Evolutionary conservation across 2,888 invertebrate species (phyloP).

Genomic region (Crepidodera aurea): DNA sequence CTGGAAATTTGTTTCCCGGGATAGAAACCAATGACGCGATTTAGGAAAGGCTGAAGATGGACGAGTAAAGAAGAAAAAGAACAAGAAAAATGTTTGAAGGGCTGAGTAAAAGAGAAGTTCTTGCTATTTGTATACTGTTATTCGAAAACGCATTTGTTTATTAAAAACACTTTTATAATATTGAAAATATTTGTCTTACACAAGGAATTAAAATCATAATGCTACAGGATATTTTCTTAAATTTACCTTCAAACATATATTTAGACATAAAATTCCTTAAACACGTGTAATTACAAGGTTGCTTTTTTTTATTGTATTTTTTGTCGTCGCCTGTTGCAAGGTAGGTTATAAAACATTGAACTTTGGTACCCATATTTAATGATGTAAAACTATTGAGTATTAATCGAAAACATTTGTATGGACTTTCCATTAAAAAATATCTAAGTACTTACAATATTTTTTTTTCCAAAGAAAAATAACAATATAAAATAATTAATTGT

Average conservation of each 20-base stretch:
- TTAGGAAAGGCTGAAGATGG: too few species aligned
- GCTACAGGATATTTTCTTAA: neutral
- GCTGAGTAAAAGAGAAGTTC: too few species aligned
- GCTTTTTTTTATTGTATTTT: neutral
- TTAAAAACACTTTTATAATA: too few species aligned
- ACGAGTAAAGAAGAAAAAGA: too few species aligned
- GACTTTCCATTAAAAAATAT: neutral
- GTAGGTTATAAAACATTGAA: slow-evolving; percentile 12
- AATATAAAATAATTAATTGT: too few species aligned
- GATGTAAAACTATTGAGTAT: slow-evolving; percentile 6
- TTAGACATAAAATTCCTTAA: neutral
- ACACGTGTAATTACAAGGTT: slow-evolving; percentile 12
- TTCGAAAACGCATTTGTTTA: too few species aligned
- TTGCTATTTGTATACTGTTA: too few species aligned
- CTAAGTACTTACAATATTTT: neutral
- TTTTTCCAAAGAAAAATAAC: neutral
- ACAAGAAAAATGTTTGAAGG: too few species aligned
- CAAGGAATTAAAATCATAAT: too few species aligned
- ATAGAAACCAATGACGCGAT: too few species aligned
- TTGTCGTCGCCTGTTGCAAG: neutral
- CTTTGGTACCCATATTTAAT: slow-evolving; percentile 15
- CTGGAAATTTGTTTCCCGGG: too few species aligned
- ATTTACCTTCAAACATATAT: neutral
- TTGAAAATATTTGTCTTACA: too few species aligned
- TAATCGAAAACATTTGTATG: slow-evolving; percentile 8